phyloP scores from a whole-genome alignment of 1,140 invertebrate genomes.

The Cyphomyrmex costatus region DNA sequence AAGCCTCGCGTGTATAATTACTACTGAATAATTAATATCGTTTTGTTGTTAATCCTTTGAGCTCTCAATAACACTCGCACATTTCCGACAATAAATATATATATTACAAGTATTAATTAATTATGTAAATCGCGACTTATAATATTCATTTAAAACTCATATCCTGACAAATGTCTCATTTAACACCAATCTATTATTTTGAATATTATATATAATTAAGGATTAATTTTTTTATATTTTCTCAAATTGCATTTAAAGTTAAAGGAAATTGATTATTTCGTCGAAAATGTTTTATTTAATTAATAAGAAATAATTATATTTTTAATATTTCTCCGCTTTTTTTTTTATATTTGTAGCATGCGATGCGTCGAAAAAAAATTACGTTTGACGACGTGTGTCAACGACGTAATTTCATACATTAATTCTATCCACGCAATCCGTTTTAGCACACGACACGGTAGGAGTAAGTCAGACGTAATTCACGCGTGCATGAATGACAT shows the following conservation, averaged over 20 bases:
- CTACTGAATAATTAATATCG: conserved; percentile 51
- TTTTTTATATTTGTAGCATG: not conserved
- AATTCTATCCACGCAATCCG: not conserved
- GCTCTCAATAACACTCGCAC: conserved; percentile 9
- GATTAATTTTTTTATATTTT: conserved; percentile 5
- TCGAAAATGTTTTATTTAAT: not conserved
- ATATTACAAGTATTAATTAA: conserved; percentile 37
- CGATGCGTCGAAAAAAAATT: not conserved
- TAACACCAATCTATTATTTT: not conserved
- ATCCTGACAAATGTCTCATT: not conserved
- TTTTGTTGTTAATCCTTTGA: conserved; percentile 39
- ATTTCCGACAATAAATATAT: conserved; percentile 24
- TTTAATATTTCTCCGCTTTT: not conserved
- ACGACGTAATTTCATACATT: not conserved
- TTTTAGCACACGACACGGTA: not conserved
- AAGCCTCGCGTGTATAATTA: conserved; percentile 43
- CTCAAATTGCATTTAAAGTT: not conserved
- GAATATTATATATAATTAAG: not conserved
- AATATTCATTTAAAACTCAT: not conserved
- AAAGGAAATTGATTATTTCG: not conserved
- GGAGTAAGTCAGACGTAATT: not conserved
- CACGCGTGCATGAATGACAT: not conserved
- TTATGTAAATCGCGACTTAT: not conserved
- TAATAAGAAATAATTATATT: not conserved
- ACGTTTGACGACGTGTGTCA: no score